These are phyloP conservation scores for Leptinotarsa defecta DNA, from an alignment of 1,140 invertebrate genomes.

Conservation along the genomic window DNA sequence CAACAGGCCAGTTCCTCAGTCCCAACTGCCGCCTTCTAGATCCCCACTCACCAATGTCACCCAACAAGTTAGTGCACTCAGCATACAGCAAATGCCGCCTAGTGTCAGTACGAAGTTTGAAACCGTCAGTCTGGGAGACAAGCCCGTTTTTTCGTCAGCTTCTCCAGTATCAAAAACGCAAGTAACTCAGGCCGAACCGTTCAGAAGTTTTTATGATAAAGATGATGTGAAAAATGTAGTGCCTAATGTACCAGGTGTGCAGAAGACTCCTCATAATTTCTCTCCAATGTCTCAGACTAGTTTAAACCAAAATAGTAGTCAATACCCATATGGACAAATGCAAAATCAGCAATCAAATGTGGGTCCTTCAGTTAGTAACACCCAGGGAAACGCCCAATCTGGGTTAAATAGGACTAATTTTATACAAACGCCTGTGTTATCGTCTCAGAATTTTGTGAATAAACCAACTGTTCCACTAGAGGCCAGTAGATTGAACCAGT, in stretches of 20 bases:
- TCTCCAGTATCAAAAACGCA: not conserved
- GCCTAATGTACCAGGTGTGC: not conserved
- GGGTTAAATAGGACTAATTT: not conserved
- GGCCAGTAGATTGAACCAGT: too few relatives aligned
- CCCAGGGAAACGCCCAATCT: not conserved
- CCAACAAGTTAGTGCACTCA: conserved; percentile 42
- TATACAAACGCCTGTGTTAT: not conserved
- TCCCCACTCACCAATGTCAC: conserved; percentile 35
- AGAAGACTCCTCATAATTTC: not conserved
- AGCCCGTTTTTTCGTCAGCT: not conserved
- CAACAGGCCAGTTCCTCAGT: conserved; percentile 40
- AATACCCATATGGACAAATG: not conserved
- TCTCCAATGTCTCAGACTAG: not conserved
- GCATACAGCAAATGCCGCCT: conserved; percentile 34
- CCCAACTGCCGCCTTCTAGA: conserved; percentile 48
- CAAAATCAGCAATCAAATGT: not conserved
- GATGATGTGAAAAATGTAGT: not conserved
- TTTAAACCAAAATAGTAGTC: not conserved
- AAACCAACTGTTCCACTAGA: conserved; percentile 1
- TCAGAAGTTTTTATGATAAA: not conserved
- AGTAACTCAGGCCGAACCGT: not conserved
- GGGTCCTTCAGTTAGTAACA: not conserved
- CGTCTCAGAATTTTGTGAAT: not conserved
- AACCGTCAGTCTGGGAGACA: conserved; percentile 15
- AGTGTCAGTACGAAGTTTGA: conserved; percentile 31